A percentile compares a stretch with the other conserved stretches of the same genome.
Evolutionary conservation across 1,140 invertebrate genomes (phyloP).

Genomic region (Holcopasites calliopsidis): DNA sequence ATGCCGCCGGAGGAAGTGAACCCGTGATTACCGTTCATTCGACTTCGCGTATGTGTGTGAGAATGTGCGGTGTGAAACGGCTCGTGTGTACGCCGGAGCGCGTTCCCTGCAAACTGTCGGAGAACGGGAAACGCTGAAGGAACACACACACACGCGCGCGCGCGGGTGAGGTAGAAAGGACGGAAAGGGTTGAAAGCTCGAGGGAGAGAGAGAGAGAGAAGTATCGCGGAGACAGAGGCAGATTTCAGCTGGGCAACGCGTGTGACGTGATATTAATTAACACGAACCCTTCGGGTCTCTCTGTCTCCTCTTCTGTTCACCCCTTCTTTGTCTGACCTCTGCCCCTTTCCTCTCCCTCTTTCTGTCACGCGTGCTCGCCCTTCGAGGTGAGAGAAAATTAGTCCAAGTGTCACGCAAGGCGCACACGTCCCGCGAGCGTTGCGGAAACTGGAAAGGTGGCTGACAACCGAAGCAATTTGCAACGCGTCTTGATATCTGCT

Average conservation of each 20-base stretch:
- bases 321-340: conserved; percentile 32
- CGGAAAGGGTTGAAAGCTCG: conserved; percentile 22
- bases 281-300: conserved; percentile 74
- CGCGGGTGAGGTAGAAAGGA: conserved; percentile 41
- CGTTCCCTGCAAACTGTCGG: conserved; percentile 6
- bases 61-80: not conserved
- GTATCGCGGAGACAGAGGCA: conserved; percentile 73
- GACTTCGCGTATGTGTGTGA: not conserved
- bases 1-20: conserved; percentile 29
- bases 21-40: conserved; percentile 32
- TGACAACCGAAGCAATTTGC: conserved; percentile 50
- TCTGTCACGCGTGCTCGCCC: conserved; percentile 42
- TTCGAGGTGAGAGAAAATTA: conserved; percentile 54
- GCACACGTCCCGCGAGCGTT: conserved; percentile 66
- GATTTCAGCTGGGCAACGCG: conserved; percentile 75
- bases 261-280: conserved; percentile 80
- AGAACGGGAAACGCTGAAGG: conserved; percentile 29
- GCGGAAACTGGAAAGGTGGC: conserved; percentile 70
- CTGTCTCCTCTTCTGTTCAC: conserved; percentile 26
- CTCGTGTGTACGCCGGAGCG: conserved; percentile 10
- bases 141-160: not conserved
- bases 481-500: conserved; percentile 44
- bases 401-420: conserved; percentile 75
- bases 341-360: conserved; percentile 45
- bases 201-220: conserved; percentile 60